Evolutionary conservation across 2,888 invertebrate genomes (phyloP), one percentile per base, ranked within the genome.

Genomic region (Labia minor): DNA sequence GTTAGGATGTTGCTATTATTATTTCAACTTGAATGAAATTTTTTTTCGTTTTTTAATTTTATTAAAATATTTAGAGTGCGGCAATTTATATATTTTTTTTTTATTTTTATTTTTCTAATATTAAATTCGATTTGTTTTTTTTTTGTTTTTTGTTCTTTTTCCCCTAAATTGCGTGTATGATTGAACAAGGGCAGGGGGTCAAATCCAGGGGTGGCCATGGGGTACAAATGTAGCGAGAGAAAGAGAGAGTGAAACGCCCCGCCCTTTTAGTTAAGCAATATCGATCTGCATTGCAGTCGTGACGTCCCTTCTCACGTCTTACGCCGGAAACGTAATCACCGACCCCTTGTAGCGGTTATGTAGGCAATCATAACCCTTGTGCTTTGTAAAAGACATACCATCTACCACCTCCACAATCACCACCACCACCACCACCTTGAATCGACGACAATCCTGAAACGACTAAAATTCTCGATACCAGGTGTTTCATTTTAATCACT

Each of bases 241-340:
- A 6, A 33, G 33, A 11, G 33, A 11, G 33, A 11, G 33, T 33
- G 49, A 4, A 8, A 2, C 49, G 49, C 49, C 49, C 49, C 49
- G 49, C 49, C 49, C 49, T 49, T 26, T 26, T 16, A 16, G 49
- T 49, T 49, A 49, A 49, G 49, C 49, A 49, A 49, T 49, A 49
- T 49, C 49, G 49, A 49, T 49, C 49, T 49, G 49, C 49, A 49
- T 49, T 49, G 49, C 49, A 49, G 49, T 49, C 49, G 49, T 49
- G 49, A 49, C 49, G 49, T 49, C 49, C 14, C 49, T 49, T 49
- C 49, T 16, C 49, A 49, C 49, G 49, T 49, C 49, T 49, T 49
- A 49, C 49, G 49, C 49, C 49, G 49, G 49, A 49, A 49, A 49
- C 49, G 14, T 49, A 16, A 49, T 49, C 49, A 16, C 49, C 49